Evolutionary conservation across 2,888 invertebrate genomes (phyloP), one percentile per base, ranked within the genome.

Genomic region (Dorcus hopei): DNA sequence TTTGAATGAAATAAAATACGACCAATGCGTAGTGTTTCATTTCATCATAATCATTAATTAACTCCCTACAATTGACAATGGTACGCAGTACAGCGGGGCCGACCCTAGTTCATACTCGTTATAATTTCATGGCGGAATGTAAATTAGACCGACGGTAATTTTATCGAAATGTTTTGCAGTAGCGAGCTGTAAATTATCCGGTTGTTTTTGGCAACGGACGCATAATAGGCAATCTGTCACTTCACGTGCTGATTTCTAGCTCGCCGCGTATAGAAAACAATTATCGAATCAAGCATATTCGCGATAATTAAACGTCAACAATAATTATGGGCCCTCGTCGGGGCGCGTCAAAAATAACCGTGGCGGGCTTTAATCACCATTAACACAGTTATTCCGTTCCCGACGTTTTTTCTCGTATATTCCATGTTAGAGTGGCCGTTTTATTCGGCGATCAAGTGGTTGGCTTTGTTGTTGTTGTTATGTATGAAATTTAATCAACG

Each of bases 301-400:
- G 59, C 58, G 59, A 59, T 63, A 63, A 63, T 63, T 61, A 63
- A 63, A 61, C 59, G 63, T 61, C 63, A 63, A 61, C 63, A 61
- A 61, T 63, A 59, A 63, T 63, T 63, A 63, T 53, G 57, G 59
- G 48, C 59, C 49, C 49, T 61, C 62, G 58, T 52, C 56, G 59
- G 56, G 52, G 26, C 26, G 26, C 26, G 26, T 33, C 26, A 33
- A 33, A 33, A 33, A 33, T 33, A 33, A 45, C 41, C 19, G 16
- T 42, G 38, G 49, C 41, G 14, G 33, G 23, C 49, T 11, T 16
- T 54, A 38, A 11, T 48, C 40, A 23, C 43, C 26, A 51, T 51
- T 11, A 16, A 45, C 43, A 45, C 47, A 52, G 43, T 33, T 33
- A 33, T 33, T 33, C 26, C 26, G 26, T 8, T 47, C n/a, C 43